These are phyloP conservation scores for Stictocephala bisonia DNA, from an alignment of 2,888 invertebrate species.

Conservation along the genomic window DNA sequence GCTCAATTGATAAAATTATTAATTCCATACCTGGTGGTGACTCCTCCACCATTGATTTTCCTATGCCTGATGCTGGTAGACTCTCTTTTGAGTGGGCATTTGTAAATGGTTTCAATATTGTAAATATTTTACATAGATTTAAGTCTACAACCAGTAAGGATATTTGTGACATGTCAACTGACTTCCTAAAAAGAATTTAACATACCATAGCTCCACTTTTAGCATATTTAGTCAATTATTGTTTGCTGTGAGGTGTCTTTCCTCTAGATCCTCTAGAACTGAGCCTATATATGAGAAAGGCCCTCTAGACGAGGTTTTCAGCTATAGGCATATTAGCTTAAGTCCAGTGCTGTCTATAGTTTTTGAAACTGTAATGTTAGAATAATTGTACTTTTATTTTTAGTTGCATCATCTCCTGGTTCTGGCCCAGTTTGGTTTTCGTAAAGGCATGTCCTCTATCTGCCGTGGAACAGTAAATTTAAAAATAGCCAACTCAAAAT, in stretches of 20 bases:
- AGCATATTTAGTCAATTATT: background rate
- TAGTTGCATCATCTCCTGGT: background rate
- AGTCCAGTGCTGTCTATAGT: slow-evolving; percentile 22
- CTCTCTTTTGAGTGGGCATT: background rate
- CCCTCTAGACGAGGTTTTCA: background rate
- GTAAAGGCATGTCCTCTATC: too few relatives aligned
- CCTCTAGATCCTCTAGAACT: slow-evolving; percentile 5
- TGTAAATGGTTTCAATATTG: background rate
- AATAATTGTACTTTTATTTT: background rate
- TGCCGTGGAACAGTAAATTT: too few relatives aligned
- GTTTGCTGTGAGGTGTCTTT: slow-evolving; percentile 8
- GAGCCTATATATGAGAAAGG: slow-evolving; percentile 22
- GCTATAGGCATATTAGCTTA: background rate
- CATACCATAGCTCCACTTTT: background rate
- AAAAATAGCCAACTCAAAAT: too few relatives aligned
- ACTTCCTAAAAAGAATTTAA: background rate
- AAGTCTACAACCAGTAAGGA: slow-evolving; percentile 17
- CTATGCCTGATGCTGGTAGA: background rate
- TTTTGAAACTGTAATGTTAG: background rate
- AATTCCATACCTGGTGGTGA: background rate
- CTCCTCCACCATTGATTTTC: too few relatives aligned
- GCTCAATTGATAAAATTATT: background rate
- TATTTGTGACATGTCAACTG: slow-evolving; percentile 14
- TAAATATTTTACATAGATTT: slow-evolving; percentile 15
- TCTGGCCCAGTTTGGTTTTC: slow-evolving; percentile 18